Percentiles rank a stretch among this genome's conserved stretches.
These are phyloP conservation scores for Oopsacas minuta DNA, from an alignment of 37 sponge, comb jelly and placozoan genomes.

Conservation along the genomic window DNA sequence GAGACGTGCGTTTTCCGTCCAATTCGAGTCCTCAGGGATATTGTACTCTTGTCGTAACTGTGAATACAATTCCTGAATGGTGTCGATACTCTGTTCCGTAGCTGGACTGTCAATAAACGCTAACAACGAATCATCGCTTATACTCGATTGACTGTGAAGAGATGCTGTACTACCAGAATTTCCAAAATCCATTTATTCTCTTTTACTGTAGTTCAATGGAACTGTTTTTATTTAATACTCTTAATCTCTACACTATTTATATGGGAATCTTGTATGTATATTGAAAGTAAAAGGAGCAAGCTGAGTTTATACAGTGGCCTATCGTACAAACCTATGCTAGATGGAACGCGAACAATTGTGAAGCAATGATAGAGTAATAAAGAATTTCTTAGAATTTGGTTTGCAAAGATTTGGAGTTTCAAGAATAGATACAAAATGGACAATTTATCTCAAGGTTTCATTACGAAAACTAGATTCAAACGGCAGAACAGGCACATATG, in stretches of 20 bases:
- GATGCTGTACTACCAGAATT: neutral
- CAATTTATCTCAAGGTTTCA: neutral
- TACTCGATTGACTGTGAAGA: neutral
- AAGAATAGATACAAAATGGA: no score
- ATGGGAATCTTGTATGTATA: neutral
- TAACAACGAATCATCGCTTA: neutral
- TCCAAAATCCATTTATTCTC: neutral
- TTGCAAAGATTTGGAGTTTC: no score
- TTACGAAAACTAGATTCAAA: neutral
- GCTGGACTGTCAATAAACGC: constrained; percentile 4
- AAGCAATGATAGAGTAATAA: no score
- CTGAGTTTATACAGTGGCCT: no score
- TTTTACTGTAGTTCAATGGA: neutral
- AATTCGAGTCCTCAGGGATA: neutral
- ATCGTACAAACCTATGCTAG: no score
- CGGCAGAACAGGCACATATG: neutral
- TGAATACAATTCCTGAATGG: neutral
- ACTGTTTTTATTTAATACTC: no score
- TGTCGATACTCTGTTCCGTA: constrained; percentile 8
- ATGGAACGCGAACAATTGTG: no score
- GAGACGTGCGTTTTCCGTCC: neutral
- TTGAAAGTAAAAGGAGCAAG: no score
- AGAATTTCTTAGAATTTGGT: no score
- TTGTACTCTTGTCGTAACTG: neutral
- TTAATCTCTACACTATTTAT: neutral